These are phyloP conservation scores for Ginglymostoma cirratum DNA, from an alignment of 2,113 vertebrate species.

Conservation along the genomic window DNA sequence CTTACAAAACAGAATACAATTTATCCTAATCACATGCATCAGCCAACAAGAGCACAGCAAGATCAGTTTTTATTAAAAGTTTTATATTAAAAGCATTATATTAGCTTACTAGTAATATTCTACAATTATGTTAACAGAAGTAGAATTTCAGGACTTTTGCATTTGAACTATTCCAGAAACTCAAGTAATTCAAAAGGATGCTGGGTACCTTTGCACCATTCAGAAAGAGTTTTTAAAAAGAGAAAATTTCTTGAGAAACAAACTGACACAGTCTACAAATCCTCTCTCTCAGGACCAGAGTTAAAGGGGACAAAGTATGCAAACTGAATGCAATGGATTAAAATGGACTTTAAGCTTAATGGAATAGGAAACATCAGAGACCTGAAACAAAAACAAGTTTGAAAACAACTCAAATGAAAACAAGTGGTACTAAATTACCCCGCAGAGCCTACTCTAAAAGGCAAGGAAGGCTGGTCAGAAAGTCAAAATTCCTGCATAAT, in stretches of 20 bases:
- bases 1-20: neutral
- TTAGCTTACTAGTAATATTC: neutral
- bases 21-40: neutral
- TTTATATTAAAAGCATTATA: no score
- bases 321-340: no score
- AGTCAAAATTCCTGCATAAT: no score
- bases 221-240: neutral
- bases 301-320: no score
- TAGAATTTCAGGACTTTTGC: neutral
- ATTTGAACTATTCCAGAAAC: neutral
- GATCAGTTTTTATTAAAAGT: neutral
- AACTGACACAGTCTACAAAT: neutral
- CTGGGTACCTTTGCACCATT: neutral
- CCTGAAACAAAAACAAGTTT: no score
- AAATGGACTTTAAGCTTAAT: no score
- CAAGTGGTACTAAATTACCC: no score
- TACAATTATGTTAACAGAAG: no score
- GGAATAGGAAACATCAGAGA: no score
- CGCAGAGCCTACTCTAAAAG: no score
- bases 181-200: neutral
- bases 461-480: no score
- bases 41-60: neutral
- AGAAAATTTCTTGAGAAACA: neutral
- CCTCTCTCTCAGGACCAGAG: neutral
- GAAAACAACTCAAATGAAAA: no score